Evolutionary conservation across 2,113 vertebrate species (phyloP), one percentile per base, ranked within the genome.

Genomic region (Sphaerodactylus townsendi): DNA sequence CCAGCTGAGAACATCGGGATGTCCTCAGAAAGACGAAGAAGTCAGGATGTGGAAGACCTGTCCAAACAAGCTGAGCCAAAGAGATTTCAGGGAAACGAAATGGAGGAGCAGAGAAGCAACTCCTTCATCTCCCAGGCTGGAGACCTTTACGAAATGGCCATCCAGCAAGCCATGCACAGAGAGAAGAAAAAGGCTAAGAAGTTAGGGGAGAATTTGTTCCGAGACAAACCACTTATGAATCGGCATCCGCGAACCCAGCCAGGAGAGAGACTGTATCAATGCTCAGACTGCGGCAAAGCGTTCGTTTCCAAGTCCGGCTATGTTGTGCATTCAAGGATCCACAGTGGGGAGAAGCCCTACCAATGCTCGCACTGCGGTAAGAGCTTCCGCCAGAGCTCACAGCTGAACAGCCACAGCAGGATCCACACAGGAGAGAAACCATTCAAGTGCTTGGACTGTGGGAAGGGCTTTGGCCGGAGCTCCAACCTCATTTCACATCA

Each of bases 401-500:
- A 84, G 17, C 82, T 84, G 25, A 77, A 77, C 25, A 84, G 48
- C 64, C 82, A 84, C 23, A 84, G 82, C 64, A 77, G 53, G 17
- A 91, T 92, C 77, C 94, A 95, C 14, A 93, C 94, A 0, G 93
- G 93, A 35, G 94, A 94, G 84, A 95, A 91, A 73, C 94, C 93
- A 0, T 94, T 92, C 25, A 74, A 90, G 19, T 95, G 94, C 69
- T 77, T 86, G 14, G 90, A 93, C 11, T 95, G 94, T 71, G 94
- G 92, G 4, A 95, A 94, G 66, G 86, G 92, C 6, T 95, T 95
- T 82, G 86, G 92, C 48, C 92, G 92, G 66, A 92, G 86, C 53
- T 93, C 92, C 75, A 92, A 91, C 86, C 92, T 95, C 13, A 85
- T 92, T 48, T 90, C 90, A 21, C 94, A 95, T 56, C 93, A 93